Base-by-base conservation (phyloP, 1,140 invertebrate genomes). In the Cydia fagiglandana region DNA sequence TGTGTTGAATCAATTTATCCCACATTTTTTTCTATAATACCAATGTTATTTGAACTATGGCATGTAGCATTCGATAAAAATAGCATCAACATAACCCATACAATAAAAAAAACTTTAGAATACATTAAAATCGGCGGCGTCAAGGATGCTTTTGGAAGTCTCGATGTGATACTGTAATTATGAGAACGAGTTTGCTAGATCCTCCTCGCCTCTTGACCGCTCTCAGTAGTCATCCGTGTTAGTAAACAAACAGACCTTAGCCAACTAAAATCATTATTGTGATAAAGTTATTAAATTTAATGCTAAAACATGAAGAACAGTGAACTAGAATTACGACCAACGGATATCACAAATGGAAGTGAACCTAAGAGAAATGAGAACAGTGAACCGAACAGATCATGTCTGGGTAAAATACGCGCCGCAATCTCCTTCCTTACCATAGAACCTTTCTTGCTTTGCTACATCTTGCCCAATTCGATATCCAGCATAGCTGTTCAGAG, bases 371-470 rank as follows among this genome's bases (percentile, higher is more conserved):
- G 34, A 4, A 76, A 79, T 61, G 76, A 17, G 68, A 73, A 78
- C 45, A 76, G 53, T 77, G 78, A 64, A 70, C 2, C 9, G 47
- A 45, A 66, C 9, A 28, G 17, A 50, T 28, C 73, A 1, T 50
- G 6, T 4, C 17, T 73, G 6, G 45, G 28, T 17, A 45, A 73
- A 24, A 20, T 53, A 20, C 24, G 41, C 2, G 73, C 13, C 2
- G 20, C 45, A 28, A 75, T 90, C 3, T 79, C 61, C 6, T 88
- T 86, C 76, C 86, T 94, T 45, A 94, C 94, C 0, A 93, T 95
- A 4, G 94, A 95, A 85, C 94, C 94, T 0, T 88, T 94, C 70
- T 82, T 95, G 30, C 74, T 94, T 10, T 94, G 92, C 80, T 94
- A 94, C 78, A 84, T 94, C 4, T 80, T 94, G 70, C 94, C 94